Base-by-base conservation (phyloP, 2,888 invertebrate species). In the Pyrrhia umbra region DNA sequence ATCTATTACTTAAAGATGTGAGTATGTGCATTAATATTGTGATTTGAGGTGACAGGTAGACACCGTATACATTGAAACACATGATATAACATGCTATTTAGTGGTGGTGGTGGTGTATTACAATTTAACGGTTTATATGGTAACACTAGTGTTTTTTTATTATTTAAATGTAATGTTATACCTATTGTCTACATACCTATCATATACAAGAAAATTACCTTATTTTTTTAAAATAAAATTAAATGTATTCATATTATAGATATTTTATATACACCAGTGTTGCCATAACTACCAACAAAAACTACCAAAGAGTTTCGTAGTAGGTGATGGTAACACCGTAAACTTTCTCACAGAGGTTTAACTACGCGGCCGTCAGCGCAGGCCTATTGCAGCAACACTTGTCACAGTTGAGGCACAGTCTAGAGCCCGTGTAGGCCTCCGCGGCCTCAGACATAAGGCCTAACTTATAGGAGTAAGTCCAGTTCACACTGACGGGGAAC, bases 341-440 rank as follows among this genome's bases (percentile, higher is more conserved):
- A 86, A 88, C 85, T 89, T 87, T 91, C 90, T 92, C 92, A 85
- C 95, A 95, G 95, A 94, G 94, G 91, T 95, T 95, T 95, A 95
- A 94, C 94, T 95, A 95, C 93, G 95, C 95, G 88, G 88, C 94
- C 79, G 94, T 94, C 88, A 94, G 86, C 92, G 94, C 95, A 66
- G 95, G 95, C 79, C 92, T 95, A 75, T 92, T 95, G 92, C 95
- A 95, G 92, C 94, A 94, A 85, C 95, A 94, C 86, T 91, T 95
- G 89, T 87, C 92, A 83, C 91, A 93, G 86, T 89, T 95, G 92
- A 90, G 93, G 84, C 92, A 93, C 85, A 86, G 89, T 83, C 85
- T 91, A 82, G 93, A 90, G 82, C 89, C 88, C 76, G 85, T 85
- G 75, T 92, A 92, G 88, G 75, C 82, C 81, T 77, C 65, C 60